Conservation (phyloP, 2,113 vertebrate genomes). For the Xiphophorus couchianus region DNA sequence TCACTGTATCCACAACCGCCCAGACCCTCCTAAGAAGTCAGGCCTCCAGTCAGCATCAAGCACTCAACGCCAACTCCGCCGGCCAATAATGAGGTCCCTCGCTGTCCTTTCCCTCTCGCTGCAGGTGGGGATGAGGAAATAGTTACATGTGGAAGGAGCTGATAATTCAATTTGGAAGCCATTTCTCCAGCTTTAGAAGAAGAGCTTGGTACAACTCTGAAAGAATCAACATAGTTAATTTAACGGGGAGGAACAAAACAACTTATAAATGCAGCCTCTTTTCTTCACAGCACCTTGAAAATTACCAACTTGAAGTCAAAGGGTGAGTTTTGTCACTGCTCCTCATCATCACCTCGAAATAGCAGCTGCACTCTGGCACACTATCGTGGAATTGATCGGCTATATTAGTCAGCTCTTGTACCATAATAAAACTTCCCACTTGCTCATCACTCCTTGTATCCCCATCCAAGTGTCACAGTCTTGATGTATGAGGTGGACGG, state of each 20-base stretch:
- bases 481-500: conserved; percentile 62
- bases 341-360: conserved; percentile 52
- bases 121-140: conserved; percentile 54
- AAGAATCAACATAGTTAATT: conserved; percentile 1
- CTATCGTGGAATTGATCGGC: conserved; percentile 57
- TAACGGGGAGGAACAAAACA: not conserved
- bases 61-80: conserved; percentile 48
- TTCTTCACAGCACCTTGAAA: conserved; percentile 3
- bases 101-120: conserved; percentile 27
- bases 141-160: conserved; percentile 45
- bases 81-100: conserved; percentile 54
- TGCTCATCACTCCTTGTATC: conserved; percentile 53
- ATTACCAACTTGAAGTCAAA: conserved; percentile 17
- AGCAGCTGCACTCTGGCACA: conserved; percentile 61
- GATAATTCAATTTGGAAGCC: conserved; percentile 66
- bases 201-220: conserved; percentile 12
- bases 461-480: conserved; percentile 66
- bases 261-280: not conserved
- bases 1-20: conserved; percentile 76
- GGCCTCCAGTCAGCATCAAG: conserved; percentile 57
- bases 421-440: conserved; percentile 61
- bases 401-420: conserved; percentile 58
- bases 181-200: not conserved
- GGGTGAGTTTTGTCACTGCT: conserved; percentile 31
- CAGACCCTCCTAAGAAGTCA: conserved; percentile 76